Evolutionary conservation across 2,888 invertebrate genomes (phyloP).

Genomic region (Amaurobius ferox): DNA sequence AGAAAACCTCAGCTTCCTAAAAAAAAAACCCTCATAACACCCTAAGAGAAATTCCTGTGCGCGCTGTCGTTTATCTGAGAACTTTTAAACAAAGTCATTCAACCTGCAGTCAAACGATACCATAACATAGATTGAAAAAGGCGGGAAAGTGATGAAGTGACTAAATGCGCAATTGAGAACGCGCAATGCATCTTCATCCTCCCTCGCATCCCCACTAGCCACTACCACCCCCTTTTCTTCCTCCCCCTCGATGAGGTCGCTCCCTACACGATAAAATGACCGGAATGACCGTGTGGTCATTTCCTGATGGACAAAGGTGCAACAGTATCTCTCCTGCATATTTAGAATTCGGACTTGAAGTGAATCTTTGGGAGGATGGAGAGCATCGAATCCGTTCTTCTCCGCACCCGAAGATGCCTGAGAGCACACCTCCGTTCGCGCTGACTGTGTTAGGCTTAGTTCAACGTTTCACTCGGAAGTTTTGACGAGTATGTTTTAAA

Average conservation of each 20-base stretch:
- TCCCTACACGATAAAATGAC: conserved; percentile 53
- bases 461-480: not conserved
- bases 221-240: not conserved
- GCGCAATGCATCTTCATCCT: conserved; percentile 45
- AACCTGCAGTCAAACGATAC: no score
- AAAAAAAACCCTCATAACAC: no score
- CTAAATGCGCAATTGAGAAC: conserved; percentile 50
- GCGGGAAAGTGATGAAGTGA: conserved; percentile 45
- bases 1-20: no score
- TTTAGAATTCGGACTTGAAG: conserved; percentile 35
- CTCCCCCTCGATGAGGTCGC: conserved; percentile 11
- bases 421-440: not conserved
- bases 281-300: conserved; percentile 71
- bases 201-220: conserved; percentile 8
- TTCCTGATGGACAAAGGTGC: conserved; percentile 66
- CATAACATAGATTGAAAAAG: not conserved
- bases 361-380: conserved; percentile 45
- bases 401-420: not conserved
- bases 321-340: conserved; percentile 47
- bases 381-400: conserved; percentile 1
- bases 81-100: no score
- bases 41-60: no score
- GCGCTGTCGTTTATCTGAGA: no score
- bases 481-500: not conserved
- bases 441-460: conserved; percentile 14